Evolutionary conservation across 2,888 invertebrate genomes (phyloP).

Genomic region (Papilio gigon): DNA sequence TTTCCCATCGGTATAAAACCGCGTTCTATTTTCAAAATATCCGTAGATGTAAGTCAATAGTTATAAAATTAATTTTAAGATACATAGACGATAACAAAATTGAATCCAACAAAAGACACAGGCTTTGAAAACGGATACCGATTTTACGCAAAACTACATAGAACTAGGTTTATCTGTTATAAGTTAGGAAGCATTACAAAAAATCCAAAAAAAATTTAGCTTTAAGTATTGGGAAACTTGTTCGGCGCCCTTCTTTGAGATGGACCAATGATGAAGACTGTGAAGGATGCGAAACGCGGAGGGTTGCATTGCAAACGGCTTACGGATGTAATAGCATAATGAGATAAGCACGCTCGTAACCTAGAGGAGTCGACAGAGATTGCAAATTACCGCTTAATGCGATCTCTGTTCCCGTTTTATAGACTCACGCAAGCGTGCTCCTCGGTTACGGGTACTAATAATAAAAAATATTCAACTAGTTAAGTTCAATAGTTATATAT

Average conservation of each 20-base stretch:
- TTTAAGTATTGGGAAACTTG: not conserved
- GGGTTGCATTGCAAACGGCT: not conserved
- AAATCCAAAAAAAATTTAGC: slow-evolving; percentile 3
- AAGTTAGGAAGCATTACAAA: not conserved
- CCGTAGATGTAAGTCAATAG: not conserved
- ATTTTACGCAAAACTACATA: not conserved
- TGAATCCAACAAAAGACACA: not conserved
- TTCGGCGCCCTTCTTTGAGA: slow-evolving; percentile 5
- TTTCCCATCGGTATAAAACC: not conserved
- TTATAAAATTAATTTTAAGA: too few species aligned
- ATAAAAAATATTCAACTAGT: not conserved
- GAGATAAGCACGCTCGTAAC: not conserved
- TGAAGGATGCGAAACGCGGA: not conserved
- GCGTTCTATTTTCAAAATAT: not conserved
- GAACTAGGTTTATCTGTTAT: not conserved
- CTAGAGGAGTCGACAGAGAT: not conserved
- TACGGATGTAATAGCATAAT: not conserved
- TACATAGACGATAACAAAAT: too few species aligned
- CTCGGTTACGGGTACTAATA: not conserved
- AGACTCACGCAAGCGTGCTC: too few species aligned
- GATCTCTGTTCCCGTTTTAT: not conserved
- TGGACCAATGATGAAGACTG: slow-evolving; percentile 12
- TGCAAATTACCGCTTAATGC: not conserved
- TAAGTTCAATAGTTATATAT: not conserved
- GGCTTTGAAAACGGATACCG: not conserved